phyloP scores from a whole-genome alignment of 2,888 invertebrate species.

The Drosophila anomalipes region DNA sequence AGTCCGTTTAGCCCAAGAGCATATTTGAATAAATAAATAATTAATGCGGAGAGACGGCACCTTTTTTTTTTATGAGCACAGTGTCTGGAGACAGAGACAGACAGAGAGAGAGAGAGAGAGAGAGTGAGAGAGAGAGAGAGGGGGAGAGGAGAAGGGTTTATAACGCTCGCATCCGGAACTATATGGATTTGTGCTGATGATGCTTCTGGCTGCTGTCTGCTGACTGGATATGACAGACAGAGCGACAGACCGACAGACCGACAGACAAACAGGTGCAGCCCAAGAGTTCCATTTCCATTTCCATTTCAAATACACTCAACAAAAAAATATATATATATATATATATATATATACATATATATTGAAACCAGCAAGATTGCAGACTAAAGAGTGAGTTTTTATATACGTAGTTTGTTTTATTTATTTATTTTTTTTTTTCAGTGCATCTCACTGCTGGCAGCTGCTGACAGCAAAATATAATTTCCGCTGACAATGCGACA shows the following conservation, averaged over 20 bases:
- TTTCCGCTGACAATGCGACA: slow-evolving; percentile 72
- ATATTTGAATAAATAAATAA: not conserved
- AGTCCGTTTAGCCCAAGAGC: not conserved
- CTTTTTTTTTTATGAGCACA: not conserved
- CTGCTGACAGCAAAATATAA: slow-evolving; percentile 68
- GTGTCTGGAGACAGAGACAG: no score
- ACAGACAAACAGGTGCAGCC: slow-evolving; percentile 30
- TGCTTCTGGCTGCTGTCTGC: slow-evolving; percentile 7
- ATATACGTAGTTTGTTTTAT: not conserved
- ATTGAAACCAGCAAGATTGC: not conserved
- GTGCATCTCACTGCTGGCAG: slow-evolving; percentile 28
- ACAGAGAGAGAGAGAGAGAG: no score
- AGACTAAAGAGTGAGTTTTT: not conserved
- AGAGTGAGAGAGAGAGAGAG: not conserved
- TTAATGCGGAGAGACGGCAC: not conserved
- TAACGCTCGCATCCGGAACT: slow-evolving; percentile 33
- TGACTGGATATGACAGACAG: not conserved
- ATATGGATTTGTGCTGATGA: slow-evolving; percentile 48
- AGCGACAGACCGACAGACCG: not conserved
- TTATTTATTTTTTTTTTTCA: not conserved
- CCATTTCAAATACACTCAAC: not conserved
- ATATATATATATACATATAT: not conserved
- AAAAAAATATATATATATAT: not conserved
- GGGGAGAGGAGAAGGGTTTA: not conserved
- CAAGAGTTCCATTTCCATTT: not conserved